Evolutionary conservation across 2,797 vertebrate species (phyloP).

Genomic region (Protonibea diacanthus): DNA sequence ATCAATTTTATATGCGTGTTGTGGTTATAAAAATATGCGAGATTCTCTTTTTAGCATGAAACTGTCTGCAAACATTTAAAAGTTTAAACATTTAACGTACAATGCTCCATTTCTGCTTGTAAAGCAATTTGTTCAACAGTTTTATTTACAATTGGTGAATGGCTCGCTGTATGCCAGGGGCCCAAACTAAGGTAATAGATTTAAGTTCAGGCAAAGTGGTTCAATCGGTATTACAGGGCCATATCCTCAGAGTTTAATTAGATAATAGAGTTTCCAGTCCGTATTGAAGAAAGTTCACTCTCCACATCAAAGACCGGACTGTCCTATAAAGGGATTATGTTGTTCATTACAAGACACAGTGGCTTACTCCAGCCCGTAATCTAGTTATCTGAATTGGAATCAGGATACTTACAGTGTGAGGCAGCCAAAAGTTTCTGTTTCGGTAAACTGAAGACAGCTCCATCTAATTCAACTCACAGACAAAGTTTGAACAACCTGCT

Average conservation of each 20-base stretch:
- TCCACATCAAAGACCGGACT: conserved; percentile 17
- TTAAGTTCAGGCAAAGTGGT: not conserved
- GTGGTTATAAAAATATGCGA: not conserved
- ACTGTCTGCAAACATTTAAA: not conserved
- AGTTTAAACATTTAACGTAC: not conserved
- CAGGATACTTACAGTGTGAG: not conserved
- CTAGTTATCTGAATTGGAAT: conserved; percentile 45
- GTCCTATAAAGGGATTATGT: conserved; percentile 41
- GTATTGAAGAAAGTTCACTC: conserved; percentile 39
- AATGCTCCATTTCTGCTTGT: not conserved
- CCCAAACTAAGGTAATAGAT: not conserved
- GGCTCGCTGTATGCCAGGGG: not conserved
- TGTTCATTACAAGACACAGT: not conserved
- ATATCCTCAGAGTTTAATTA: conserved; percentile 14
- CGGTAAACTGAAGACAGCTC: not conserved
- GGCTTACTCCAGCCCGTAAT: conserved; percentile 31
- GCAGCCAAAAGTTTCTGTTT: not conserved
- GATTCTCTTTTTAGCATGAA: not conserved
- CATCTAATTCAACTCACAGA: not conserved
- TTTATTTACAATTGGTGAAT: not conserved
- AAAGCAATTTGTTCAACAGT: not conserved
- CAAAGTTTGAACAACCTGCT: not conserved
- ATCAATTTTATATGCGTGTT: no score
- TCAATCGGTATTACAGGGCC: conserved; percentile 1
- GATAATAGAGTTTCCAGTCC: conserved; percentile 30